Evolutionary conservation across 2,797 vertebrate species (phyloP).

Genomic region (Ptychobarbus kaznakovi): DNA sequence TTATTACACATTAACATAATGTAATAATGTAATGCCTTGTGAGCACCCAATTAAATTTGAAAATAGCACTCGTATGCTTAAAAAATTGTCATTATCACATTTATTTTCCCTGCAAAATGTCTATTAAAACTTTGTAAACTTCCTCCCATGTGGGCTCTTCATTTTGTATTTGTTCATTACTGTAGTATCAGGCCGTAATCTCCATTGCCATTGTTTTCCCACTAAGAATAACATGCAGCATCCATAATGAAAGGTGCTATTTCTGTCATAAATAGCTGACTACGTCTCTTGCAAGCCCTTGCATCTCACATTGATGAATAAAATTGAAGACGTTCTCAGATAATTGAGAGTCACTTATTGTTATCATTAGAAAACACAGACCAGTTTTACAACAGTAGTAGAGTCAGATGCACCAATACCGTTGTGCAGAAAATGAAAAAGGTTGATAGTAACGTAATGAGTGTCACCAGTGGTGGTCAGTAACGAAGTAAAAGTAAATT

Average conservation of each 20-base stretch:
- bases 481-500: no score
- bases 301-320: slow-evolving; percentile 63
- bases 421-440: neutral
- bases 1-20: neutral
- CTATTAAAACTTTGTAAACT: neutral
- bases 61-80: neutral
- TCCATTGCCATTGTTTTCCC: neutral
- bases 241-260: slow-evolving; percentile 49
- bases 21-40: neutral
- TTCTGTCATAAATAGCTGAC: slow-evolving; percentile 36
- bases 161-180: neutral
- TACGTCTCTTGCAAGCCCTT: neutral
- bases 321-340: slow-evolving; percentile 49
- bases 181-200: neutral
- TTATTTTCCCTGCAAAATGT: neutral
- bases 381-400: slow-evolving; percentile 74
- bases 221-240: slow-evolving; percentile 39
- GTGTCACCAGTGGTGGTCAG: no score
- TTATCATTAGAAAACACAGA: slow-evolving; percentile 70
- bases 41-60: neutral
- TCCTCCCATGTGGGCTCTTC: neutral
- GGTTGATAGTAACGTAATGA: neutral
- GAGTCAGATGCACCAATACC: neutral
- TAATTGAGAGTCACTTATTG: slow-evolving; percentile 61
- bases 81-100: neutral